A percentile compares a stretch with the other conserved stretches of the same genome.
phyloP scores from a whole-genome alignment of 2,888 invertebrate species.

The Sphaerophoria taeniata region DNA sequence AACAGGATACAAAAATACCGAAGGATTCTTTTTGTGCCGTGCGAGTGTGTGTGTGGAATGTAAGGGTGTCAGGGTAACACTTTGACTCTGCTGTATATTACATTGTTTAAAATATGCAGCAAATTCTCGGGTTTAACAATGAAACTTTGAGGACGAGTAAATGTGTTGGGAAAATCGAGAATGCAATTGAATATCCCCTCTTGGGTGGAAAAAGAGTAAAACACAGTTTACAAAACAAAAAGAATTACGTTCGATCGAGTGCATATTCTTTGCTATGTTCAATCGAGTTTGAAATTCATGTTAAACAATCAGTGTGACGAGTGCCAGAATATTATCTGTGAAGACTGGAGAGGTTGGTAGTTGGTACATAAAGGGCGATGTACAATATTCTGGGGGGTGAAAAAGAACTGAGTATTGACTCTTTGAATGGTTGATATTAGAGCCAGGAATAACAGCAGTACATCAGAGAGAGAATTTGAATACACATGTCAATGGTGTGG shows the following conservation, averaged over 20 bases:
- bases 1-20: conserved; percentile 50
- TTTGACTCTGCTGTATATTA: conserved; percentile 60
- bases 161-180: background rate
- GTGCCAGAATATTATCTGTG: conserved; percentile 27
- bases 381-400: too few relatives aligned
- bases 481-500: conserved; percentile 56
- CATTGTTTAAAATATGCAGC: conserved; percentile 52
- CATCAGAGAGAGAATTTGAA: conserved; percentile 48
- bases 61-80: conserved; percentile 64
- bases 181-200: conserved; percentile 59
- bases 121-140: background rate
- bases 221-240: conserved; percentile 56
- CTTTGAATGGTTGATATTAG: conserved; percentile 19
- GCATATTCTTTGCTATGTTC: conserved; percentile 66
- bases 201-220: conserved; percentile 10
- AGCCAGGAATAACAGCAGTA: conserved; percentile 61
- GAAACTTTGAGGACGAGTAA: background rate
- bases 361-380: too few relatives aligned
- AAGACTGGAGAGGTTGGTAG: conserved; percentile 1
- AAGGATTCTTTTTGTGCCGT: conserved; percentile 62
- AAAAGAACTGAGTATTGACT: conserved; percentile 15
- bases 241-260: conserved; percentile 60
- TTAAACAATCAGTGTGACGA: conserved; percentile 62
- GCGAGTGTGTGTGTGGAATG: conserved; percentile 63
- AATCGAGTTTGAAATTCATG: conserved; percentile 56